Evolutionary conservation across 2,113 vertebrate genomes (phyloP).

Genomic region (Campylorhamphus procurvoides): DNA sequence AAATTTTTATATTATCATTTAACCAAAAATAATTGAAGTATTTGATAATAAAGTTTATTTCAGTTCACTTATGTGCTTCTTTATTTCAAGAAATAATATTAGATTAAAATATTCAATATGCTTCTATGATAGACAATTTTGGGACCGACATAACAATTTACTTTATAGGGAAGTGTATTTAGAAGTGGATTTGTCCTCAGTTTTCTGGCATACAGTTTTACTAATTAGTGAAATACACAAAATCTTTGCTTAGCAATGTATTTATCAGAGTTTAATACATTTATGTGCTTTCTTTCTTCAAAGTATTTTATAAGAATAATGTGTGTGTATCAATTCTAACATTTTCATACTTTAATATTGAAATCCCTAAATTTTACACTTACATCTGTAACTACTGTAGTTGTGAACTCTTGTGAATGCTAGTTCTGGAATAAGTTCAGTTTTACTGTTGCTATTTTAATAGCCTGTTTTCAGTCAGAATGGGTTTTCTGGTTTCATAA

Average conservation of each 20-base stretch:
- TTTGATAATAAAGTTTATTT: not conserved
- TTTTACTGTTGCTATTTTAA: not conserved
- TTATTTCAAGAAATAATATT: not conserved
- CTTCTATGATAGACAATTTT: not conserved
- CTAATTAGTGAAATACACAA: not conserved
- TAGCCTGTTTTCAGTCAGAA: not conserved
- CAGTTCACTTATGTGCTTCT: not conserved
- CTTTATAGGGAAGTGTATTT: not conserved
- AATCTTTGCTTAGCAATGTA: not conserved
- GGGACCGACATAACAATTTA: not conserved
- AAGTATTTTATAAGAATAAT: not conserved
- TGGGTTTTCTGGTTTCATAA: not conserved
- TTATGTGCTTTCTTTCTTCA: not conserved
- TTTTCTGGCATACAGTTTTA: not conserved
- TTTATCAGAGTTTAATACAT: not conserved
- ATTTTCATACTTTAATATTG: not conserved
- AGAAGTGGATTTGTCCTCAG: not conserved
- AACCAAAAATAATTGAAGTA: not conserved
- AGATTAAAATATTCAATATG: not conserved
- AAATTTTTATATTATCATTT: not conserved
- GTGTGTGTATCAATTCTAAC: not conserved
- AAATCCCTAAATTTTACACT: not conserved
- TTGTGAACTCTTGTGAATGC: not conserved
- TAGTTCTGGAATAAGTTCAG: not conserved
- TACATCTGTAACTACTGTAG: not conserved